Base-by-base conservation (phyloP, 2,888 invertebrate genomes). In the Venusia cambrica region DNA sequence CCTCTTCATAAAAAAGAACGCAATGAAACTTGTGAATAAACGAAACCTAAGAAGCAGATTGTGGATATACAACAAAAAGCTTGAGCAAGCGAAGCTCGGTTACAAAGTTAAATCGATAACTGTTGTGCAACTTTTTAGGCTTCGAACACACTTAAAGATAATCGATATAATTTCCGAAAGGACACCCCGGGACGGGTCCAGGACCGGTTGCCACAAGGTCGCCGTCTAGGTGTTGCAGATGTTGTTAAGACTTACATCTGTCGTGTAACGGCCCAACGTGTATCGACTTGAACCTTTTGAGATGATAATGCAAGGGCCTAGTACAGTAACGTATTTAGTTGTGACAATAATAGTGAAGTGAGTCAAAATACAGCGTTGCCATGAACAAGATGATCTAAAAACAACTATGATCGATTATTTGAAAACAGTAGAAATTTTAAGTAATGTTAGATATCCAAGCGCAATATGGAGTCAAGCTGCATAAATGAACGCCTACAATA, bases 201-300 rank as follows among this genome's bases (percentile, higher is more conserved):
- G 12, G 48, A 55, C 57, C 36, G 44, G 54, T 59, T 44, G 22
- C 4, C 32, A 29, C 55, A 62, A 64, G 57, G 59, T 53, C 54
- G 32, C 36, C 38, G 5, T 28, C 26, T 49, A 51, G 52, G 46
- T 48, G 36, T 39, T 46, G 48, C 60, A 56, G 53, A 59, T 60
- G 59, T 45, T 51, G 29, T 20, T 24, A 13, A 47, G 42, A 34
- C 36, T 29, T 25, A 47, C 36, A 49, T 51, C 44, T 53, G 48
- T 45, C 33, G 32, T 24, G 30, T 45, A 45, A 48, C 48, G 48
- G 48, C 40, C 35, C 20, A 17, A 47, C 36, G 28, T 29, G 44
- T 47, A 26, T 24, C 17, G 14, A 46, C 48, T 13, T 45, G 47
- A 22, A 38, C 33, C 22, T 27, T 32, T 28, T 18, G 15, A 8